Evolutionary conservation across 2,888 invertebrate genomes (phyloP), one percentile per base, ranked within the genome.

Genomic region (Eupithecia pulchellata): DNA sequence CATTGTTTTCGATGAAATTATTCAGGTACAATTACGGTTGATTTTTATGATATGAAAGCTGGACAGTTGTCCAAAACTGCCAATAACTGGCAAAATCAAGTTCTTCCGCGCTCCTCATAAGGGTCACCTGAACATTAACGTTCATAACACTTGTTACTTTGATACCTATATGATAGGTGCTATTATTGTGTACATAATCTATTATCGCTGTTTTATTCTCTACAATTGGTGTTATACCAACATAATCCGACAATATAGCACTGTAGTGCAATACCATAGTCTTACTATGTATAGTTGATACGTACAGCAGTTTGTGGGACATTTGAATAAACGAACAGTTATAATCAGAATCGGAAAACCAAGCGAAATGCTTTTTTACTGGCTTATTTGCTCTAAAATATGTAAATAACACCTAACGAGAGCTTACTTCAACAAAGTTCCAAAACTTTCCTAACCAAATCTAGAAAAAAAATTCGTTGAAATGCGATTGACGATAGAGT

Each of bases 101-200:
- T 89, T 90, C 90, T 91, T 92, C 91, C 90, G 88, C 89, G 88
- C 85, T 88, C 84, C 84, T 86, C 81, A 83, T 82, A 86, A 86
- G 81, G 81, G 87, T 87, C 86, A 90, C 85, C 84, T 89, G 86
- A 82, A 82, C 77, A 76, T 83, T 73, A 74, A 74, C 67, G 64
- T 74, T 76, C 77, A 80, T 80, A 77, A 80, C 79, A 79, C 81
- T 79, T 81, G 79, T 82, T 83, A 83, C 76, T 81, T 82, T 78
- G 75, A 78, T 76, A 66, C 66, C 68, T 71, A 74, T 74, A 61
- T 30, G 61, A 74, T 74, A 74, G 74, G 71, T 66, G 20, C 32
- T 66, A 66, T 61, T 36, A 60, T 58, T 69, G 60, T 62, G 61
- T 74, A 74, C 57, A 71, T 57, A 64, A 64, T 64, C 34, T 17